Evolutionary conservation across 2,113 vertebrate genomes (phyloP), one percentile per base, ranked within the genome.

Genomic region (Ancistrus triradiatus): DNA sequence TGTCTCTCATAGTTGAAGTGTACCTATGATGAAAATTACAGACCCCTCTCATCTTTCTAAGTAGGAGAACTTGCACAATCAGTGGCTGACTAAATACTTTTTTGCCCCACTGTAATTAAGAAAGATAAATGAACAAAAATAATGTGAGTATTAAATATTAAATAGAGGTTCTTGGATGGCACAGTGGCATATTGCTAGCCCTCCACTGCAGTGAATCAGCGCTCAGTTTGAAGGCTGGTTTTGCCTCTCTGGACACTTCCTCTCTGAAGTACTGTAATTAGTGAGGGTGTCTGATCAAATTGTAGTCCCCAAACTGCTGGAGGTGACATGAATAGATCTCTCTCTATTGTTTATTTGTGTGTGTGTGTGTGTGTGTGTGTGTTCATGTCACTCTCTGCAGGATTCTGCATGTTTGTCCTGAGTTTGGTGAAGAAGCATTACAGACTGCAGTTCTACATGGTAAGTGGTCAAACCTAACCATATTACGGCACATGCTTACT

Each of bases 401-500:
- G 96, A 31, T 99, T 99, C 86, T 99, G 96, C 84, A 98, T 99
- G 96, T 99, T 99, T 70, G 96, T 99, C 31, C 76, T 99, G 81
- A 98, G 95, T 53, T 82, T 99, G 84, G 96, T 99, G 83, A 99
- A 99, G 90, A 99, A 98, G 50, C 96, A 98, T 72, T 99, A 99
- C 59, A 92, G 96, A 14, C 91, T 99, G 25, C 96, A 99, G 79
- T 99, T 99, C 80, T 99, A 99, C 86, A 99, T 99, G 96, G 96
- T 99, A 84, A 90, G n/a, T n/a, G n/a, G n/a, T n/a, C n/a, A n/a
- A n/a, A n/a, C n/a, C n/a, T n/a, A n/a, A n/a, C n/a, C n/a, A n/a
- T n/a, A n/a, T n/a, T n/a, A n/a, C n/a, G n/a, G n/a, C n/a, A n/a
- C n/a, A n/a, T n/a, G n/a, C n/a, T n/a, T n/a, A n/a, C n/a, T n/a